Conservation (phyloP, 2,797 vertebrate genomes). For the Novumbra hubbsi region DNA sequence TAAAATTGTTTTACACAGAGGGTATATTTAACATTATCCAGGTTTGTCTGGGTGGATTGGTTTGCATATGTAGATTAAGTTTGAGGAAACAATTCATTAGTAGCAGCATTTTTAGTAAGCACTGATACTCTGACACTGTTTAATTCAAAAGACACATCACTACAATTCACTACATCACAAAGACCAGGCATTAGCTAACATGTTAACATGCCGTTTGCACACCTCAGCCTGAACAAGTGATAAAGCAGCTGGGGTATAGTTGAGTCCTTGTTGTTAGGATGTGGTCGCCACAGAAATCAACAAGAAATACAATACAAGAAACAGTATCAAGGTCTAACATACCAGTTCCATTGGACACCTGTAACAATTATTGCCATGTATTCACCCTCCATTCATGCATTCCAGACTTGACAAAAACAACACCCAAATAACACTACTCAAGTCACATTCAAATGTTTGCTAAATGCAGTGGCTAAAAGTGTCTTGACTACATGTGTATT, state of each 20-base stretch:
- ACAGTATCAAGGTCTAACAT: background rate
- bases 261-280: background rate
- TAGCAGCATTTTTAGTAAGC: slow-evolving; percentile 23
- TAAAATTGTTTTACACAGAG: background rate
- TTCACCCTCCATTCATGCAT: background rate
- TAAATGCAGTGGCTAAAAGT: background rate
- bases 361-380: background rate
- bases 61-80: slow-evolving; percentile 1
- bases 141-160: background rate
- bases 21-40: background rate
- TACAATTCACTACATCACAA: background rate
- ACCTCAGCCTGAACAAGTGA: background rate
- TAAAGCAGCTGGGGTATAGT: background rate
- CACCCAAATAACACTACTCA: background rate
- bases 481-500: background rate
- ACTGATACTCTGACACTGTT: slow-evolving; percentile 21
- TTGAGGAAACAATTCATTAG: slow-evolving; percentile 22
- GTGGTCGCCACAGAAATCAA: background rate
- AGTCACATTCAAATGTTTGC: background rate
- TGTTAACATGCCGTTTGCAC: background rate
- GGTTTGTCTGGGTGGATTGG: background rate
- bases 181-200: background rate
- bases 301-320: background rate
- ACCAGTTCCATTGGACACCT: background rate
- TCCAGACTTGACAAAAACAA: background rate